These are phyloP conservation scores for Achatina immaculata DNA, from an alignment of 1,140 invertebrate species.

Conservation along the genomic window DNA sequence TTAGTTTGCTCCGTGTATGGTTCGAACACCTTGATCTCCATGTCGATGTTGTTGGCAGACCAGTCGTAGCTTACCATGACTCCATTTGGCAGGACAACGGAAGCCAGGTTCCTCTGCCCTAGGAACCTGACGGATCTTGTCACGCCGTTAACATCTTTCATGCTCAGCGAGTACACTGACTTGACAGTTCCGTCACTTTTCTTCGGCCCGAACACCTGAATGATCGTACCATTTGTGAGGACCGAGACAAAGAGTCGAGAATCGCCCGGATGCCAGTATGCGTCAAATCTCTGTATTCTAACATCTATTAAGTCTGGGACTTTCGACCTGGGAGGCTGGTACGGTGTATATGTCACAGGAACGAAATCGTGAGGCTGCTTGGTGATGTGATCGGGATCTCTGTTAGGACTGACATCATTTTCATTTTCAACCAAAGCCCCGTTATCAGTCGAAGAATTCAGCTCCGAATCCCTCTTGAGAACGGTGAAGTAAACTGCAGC, in stretches of 20 bases:
- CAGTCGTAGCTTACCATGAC: constrained; percentile 42
- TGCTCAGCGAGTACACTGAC: constrained; percentile 40
- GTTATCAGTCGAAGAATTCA: background rate
- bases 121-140: constrained; percentile 37
- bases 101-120: constrained; percentile 39
- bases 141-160: constrained; percentile 18
- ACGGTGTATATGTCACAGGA: background rate
- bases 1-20: constrained; percentile 17
- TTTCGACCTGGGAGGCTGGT: background rate
- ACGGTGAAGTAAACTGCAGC: constrained; percentile 42
- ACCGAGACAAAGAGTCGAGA: constrained; percentile 36
- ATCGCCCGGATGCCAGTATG: constrained; percentile 43
- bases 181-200: constrained; percentile 41
- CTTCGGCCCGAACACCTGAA: constrained; percentile 41
- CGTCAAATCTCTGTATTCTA: constrained; percentile 38
- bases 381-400: background rate
- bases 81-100: constrained; percentile 41
- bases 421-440: background rate
- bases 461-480: constrained; percentile 28
- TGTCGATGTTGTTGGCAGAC: constrained; percentile 39
- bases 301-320: constrained; percentile 18
- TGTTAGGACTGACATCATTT: background rate
- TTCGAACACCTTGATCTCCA: constrained; percentile 44
- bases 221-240: constrained; percentile 39
- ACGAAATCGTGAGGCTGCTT: constrained; percentile 16